phyloP scores from a whole-genome alignment of 2,888 invertebrate species.

The Ormia ochracea region DNA sequence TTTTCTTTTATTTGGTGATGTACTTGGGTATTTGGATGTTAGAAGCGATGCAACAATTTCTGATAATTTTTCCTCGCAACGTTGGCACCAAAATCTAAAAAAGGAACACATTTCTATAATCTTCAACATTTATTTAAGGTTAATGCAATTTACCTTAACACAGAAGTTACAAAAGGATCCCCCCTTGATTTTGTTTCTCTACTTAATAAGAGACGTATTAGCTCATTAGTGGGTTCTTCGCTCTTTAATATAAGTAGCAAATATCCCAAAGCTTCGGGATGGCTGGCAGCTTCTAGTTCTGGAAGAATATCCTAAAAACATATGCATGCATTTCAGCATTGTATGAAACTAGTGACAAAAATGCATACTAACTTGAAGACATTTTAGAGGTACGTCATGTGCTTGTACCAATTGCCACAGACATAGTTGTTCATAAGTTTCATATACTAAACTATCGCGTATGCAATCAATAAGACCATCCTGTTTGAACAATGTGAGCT shows the following conservation, averaged over 20 bases:
- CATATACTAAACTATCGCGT: slow-evolving; percentile 93
- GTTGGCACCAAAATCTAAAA: slow-evolving; percentile 90
- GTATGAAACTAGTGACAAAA: background rate
- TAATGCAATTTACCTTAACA: slow-evolving; percentile 81
- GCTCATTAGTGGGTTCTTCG: slow-evolving; percentile 91
- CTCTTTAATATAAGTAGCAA: slow-evolving; percentile 93
- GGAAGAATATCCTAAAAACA: slow-evolving; percentile 78
- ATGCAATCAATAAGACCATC: slow-evolving; percentile 86
- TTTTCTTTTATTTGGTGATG: slow-evolving; percentile 94
- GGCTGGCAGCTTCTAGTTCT: slow-evolving; percentile 87
- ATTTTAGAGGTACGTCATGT: slow-evolving; percentile 95
- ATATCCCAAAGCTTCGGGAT: slow-evolving; percentile 94
- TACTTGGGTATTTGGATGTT: slow-evolving; percentile 89
- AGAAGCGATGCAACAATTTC: slow-evolving; percentile 87
- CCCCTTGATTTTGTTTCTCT: slow-evolving; percentile 83
- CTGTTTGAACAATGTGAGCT: slow-evolving; percentile 86
- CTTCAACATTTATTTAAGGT: background rate
- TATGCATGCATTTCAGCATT: background rate
- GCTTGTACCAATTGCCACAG: slow-evolving; percentile 97
- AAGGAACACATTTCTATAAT: background rate
- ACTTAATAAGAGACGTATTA: slow-evolving; percentile 89
- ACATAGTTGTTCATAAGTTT: slow-evolving; percentile 97
- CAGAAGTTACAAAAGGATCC: slow-evolving; percentile 93
- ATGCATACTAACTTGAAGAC: slow-evolving; percentile 79
- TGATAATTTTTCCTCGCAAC: slow-evolving; percentile 91